These are phyloP conservation scores for Entomyzon cyanotis DNA, from an alignment of 2,113 vertebrate genomes.

Conservation along the genomic window DNA sequence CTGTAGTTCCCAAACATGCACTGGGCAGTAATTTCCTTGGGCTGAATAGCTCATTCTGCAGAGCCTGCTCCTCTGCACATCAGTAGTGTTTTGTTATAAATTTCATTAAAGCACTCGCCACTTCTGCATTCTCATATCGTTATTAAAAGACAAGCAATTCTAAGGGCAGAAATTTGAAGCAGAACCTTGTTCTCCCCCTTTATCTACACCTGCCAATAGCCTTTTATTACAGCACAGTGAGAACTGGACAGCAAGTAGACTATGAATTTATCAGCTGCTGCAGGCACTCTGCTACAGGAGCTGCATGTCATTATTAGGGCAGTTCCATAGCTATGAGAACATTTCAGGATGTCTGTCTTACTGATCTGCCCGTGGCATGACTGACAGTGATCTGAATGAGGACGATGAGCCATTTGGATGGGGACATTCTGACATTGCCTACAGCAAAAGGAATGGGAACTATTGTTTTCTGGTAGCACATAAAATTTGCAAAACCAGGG, in stretches of 20 bases:
- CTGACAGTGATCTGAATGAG: neutral
- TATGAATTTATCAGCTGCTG: neutral
- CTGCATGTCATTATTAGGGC: neutral
- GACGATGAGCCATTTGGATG: neutral
- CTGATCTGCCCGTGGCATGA: neutral
- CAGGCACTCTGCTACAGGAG: neutral
- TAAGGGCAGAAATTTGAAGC: neutral
- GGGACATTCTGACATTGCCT: neutral
- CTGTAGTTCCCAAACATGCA: neutral
- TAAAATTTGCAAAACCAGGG: neutral
- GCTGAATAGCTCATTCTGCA: neutral
- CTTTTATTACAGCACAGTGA: neutral
- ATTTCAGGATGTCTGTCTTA: neutral
- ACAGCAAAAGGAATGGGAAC: neutral
- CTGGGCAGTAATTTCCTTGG: neutral
- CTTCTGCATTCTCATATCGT: neutral
- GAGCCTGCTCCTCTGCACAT: neutral
- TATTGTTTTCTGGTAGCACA: neutral
- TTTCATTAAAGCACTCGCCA: neutral
- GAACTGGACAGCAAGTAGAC: neutral
- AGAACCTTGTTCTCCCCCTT: neutral
- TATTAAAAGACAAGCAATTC: neutral
- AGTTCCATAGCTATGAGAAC: neutral
- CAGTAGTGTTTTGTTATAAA: neutral
- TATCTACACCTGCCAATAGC: neutral